Percentiles rank a stretch among this genome's conserved stretches.
Conservation (phyloP, 1,140 invertebrate genomes). For the Drosophila elegans region DNA sequence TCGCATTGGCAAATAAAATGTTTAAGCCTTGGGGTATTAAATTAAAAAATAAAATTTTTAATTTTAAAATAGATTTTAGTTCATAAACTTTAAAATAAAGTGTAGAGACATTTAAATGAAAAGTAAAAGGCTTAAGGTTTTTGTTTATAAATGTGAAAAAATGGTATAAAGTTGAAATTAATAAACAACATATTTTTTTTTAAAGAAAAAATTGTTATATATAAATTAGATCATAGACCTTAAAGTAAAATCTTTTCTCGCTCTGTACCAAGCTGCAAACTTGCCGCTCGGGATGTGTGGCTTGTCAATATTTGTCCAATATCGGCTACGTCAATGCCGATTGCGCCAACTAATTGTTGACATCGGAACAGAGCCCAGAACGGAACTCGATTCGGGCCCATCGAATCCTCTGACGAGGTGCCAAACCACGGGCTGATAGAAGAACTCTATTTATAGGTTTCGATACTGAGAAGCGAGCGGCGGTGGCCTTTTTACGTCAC, state of each 20-base stretch:
- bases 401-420: conserved; percentile 30
- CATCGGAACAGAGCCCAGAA: not conserved
- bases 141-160: no score
- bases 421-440: conserved; percentile 39
- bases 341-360: conserved; percentile 55
- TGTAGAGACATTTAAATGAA: no score
- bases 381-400: conserved; percentile 8
- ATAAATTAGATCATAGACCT: no score
- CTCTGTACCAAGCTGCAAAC: conserved; percentile 10
- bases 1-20: no score
- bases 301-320: conserved; percentile 41
- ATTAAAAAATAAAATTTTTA: no score
- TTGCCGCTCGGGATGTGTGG: conserved; percentile 24
- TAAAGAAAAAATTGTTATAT: no score
- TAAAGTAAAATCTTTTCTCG: not conserved
- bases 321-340: conserved; percentile 40
- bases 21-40: no score
- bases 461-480: conserved; percentile 10
- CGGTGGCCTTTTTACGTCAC: conserved; percentile 61
- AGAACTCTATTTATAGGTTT: conserved; percentile 45
- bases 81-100: no score
- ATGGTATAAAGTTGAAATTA: no score
- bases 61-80: no score
- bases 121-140: no score
- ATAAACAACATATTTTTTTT: no score